Conservation (phyloP, 2,113 vertebrate species). For the Leptocoma aspasia region DNA sequence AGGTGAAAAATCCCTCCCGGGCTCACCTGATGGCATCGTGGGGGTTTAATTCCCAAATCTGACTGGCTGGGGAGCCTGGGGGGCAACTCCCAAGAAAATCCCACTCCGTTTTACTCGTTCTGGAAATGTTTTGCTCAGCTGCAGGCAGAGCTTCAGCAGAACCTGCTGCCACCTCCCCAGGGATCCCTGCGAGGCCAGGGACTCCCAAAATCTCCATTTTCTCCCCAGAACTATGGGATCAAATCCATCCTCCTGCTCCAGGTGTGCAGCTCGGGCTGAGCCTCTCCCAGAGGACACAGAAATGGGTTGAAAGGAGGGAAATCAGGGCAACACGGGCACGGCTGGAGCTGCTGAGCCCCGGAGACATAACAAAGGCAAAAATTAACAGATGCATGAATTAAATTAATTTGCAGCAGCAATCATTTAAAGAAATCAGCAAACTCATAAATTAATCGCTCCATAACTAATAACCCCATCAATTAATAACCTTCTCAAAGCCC, state of each 20-base stretch:
- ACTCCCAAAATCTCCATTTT: accelerated
- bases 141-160: not conserved
- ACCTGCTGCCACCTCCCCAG: not conserved
- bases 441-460: not conserved
- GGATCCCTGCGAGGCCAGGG: not conserved
- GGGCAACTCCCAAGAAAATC: not conserved
- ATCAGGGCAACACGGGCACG: not conserved
- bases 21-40: accelerated
- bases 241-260: not conserved
- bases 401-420: accelerated
- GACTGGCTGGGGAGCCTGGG: not conserved
- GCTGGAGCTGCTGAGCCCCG: not conserved
- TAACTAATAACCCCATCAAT: no score
- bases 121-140: not conserved
- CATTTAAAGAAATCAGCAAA: no score
- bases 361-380: accelerated
- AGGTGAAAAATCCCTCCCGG: accelerated
- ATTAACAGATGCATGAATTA: accelerated
- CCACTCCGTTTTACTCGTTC: accelerated
- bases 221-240: accelerated
- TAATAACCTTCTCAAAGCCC: accelerated
- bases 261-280: not conserved
- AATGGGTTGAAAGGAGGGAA: not conserved
- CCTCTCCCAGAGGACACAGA: not conserved
- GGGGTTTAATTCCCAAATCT: accelerated